phyloP scores from a whole-genome alignment of 2,113 vertebrate genomes.

The Nothocercus nigrocapillus region DNA sequence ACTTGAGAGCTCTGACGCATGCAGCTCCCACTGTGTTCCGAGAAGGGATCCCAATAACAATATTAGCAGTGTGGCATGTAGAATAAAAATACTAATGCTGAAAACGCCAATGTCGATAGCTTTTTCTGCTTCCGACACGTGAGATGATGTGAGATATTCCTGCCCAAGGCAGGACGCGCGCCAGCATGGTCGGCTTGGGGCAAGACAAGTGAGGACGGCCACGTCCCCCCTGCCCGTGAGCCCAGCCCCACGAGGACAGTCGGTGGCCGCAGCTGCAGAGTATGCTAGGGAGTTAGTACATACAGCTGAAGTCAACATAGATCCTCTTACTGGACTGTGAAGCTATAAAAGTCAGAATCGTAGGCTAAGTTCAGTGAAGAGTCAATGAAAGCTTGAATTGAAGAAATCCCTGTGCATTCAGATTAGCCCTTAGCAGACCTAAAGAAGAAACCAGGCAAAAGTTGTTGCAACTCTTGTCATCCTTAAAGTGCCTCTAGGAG shows the following conservation, averaged over 20 bases:
- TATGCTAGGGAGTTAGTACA: accelerated
- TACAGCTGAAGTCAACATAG: background rate
- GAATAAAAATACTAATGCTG: background rate
- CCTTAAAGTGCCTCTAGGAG: background rate
- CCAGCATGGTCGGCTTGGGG: accelerated
- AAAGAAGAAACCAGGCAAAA: background rate
- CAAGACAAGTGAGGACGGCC: accelerated
- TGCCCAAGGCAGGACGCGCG: accelerated
- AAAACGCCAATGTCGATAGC: background rate
- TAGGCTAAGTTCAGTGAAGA: background rate
- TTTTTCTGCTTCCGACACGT: background rate
- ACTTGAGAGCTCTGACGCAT: background rate
- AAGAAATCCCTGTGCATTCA: background rate
- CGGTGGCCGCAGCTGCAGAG: background rate
- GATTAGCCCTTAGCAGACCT: background rate
- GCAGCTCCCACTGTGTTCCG: accelerated
- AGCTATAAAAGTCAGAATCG: background rate
- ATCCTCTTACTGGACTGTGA: background rate
- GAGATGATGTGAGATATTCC: background rate
- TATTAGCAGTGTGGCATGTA: background rate
- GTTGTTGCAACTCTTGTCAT: background rate
- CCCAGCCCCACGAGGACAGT: background rate
- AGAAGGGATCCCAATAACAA: background rate
- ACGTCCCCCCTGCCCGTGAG: accelerated
- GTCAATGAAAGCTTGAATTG: background rate